These are phyloP conservation scores for Mnemiopsis leidyi DNA, from an alignment of 37 sponge, comb jelly and placozoan genomes.

Conservation along the genomic window DNA sequence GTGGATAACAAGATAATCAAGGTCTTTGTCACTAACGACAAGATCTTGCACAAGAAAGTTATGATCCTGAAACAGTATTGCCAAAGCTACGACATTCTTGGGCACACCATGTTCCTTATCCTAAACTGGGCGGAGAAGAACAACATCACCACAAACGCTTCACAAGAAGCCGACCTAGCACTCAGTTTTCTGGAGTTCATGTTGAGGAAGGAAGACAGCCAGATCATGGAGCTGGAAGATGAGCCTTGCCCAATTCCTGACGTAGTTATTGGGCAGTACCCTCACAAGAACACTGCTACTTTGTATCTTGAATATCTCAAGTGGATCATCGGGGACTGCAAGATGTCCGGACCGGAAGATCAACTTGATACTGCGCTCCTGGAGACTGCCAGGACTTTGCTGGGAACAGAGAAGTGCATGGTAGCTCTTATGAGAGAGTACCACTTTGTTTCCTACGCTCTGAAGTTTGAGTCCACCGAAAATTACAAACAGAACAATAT, in stretches of 20 bases:
- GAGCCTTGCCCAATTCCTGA: background rate
- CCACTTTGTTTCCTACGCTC: constrained; percentile 51
- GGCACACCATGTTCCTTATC: constrained; percentile 26
- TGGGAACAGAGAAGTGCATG: constrained; percentile 22
- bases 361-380: background rate
- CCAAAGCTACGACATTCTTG: background rate
- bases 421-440: constrained; percentile 24
- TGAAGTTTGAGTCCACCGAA: constrained; percentile 36
- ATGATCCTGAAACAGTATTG: background rate
- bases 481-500: background rate
- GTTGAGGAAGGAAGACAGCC: background rate
- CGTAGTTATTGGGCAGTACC: background rate
- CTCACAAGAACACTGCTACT: background rate
- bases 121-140: constrained; percentile 26
- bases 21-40: background rate
- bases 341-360: background rate
- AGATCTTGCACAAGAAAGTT: background rate
- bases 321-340: background rate
- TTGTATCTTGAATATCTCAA: background rate
- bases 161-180: background rate
- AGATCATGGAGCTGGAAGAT: background rate
- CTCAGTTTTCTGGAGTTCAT: constrained; percentile 43
- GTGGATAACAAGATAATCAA: background rate
- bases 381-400: background rate
- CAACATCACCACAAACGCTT: background rate